These are phyloP conservation scores for Setophaga kirtlandii DNA, from an alignment of 2,113 vertebrate genomes.

Conservation along the genomic window DNA sequence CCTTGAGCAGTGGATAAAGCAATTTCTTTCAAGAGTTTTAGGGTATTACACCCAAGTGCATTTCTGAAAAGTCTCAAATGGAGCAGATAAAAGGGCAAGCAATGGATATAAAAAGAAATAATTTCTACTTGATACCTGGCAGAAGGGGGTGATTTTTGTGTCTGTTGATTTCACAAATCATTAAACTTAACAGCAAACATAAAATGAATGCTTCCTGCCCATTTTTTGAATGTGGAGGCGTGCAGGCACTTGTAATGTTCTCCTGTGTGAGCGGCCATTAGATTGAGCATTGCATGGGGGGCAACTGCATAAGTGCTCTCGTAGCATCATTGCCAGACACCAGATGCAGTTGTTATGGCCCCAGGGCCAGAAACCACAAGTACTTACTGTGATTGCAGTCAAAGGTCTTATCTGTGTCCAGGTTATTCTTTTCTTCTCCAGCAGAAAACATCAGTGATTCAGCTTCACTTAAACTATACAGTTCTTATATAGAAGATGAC, in stretches of 20 bases:
- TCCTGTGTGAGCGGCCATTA: neutral
- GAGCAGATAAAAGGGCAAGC: conserved; percentile 34
- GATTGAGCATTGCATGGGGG: neutral
- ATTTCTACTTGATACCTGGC: conserved; percentile 31
- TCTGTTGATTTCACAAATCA: conserved; percentile 68
- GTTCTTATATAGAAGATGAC: neutral
- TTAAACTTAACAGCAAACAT: conserved; percentile 64
- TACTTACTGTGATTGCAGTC: neutral
- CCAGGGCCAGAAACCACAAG: neutral
- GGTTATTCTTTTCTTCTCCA: neutral
- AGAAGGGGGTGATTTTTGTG: conserved; percentile 3
- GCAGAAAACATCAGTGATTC: neutral
- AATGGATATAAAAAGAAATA: neutral
- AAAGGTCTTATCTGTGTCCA: conserved; percentile 9
- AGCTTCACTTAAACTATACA: neutral
- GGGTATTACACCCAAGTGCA: conserved; percentile 26
- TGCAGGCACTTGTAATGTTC: neutral
- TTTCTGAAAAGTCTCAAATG: neutral
- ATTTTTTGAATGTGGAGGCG: conserved; percentile 25
- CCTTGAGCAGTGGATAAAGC: conserved; percentile 23
- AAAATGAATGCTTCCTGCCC: conserved; percentile 45
- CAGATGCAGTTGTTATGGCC: neutral
- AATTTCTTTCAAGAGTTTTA: conserved; percentile 17
- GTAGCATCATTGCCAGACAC: neutral
- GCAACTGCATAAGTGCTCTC: neutral